phyloP scores from a whole-genome alignment of 2,113 vertebrate species.

The Pygoscelis adeliae region DNA sequence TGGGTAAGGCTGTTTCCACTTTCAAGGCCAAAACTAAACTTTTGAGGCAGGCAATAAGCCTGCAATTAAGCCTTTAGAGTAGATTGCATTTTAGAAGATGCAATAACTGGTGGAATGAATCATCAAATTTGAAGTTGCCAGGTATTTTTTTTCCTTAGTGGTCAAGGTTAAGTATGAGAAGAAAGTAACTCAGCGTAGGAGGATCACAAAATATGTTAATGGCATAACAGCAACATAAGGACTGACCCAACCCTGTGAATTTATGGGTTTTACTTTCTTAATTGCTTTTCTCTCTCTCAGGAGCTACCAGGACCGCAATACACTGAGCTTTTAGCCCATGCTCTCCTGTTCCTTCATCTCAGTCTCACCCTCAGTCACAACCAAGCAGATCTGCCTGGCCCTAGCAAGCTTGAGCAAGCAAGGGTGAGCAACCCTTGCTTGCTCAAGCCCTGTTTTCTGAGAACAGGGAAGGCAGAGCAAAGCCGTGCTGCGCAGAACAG shows the following conservation, averaged over 20 bases:
- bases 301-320: neutral
- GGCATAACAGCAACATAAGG: neutral
- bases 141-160: neutral
- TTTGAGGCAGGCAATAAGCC: neutral
- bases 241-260: neutral
- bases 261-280: neutral
- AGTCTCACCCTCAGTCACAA: neutral
- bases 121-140: neutral
- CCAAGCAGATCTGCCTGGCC: neutral
- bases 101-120: neutral
- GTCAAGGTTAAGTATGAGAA: constrained; percentile 18
- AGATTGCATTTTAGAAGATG: neutral
- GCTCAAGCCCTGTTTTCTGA: neutral
- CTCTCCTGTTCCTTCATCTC: neutral
- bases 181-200: constrained; percentile 2
- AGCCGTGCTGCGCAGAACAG: neutral
- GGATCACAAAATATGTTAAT: neutral
- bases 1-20: neutral
- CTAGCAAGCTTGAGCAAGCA: neutral
- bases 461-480: neutral
- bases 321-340: neutral
- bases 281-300: neutral
- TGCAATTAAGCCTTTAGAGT: neutral
- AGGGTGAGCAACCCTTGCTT: neutral
- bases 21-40: neutral